These are phyloP conservation scores for Helicoverpa assulta DNA, from an alignment of 2,888 invertebrate genomes.

Conservation along the genomic window DNA sequence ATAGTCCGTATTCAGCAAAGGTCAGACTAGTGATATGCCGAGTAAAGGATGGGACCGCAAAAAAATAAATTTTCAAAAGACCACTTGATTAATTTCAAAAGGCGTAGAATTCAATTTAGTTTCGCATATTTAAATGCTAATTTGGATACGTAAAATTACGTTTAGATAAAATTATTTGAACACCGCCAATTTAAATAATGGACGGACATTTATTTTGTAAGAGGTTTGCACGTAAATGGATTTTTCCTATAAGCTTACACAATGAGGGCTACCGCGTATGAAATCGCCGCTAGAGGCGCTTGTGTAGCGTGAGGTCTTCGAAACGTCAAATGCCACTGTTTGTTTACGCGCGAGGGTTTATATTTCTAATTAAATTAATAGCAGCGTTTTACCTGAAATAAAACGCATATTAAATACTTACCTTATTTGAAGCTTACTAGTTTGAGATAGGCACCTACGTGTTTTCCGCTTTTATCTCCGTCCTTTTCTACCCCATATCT, in stretches of 20 bases:
- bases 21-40: constrained; percentile 1
- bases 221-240: background rate
- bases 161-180: constrained; percentile 34
- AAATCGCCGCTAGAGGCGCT: too few relatives aligned
- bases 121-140: constrained; percentile 31
- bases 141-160: constrained; percentile 17
- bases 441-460: too few relatives aligned
- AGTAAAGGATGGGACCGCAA: constrained; percentile 4
- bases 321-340: too few relatives aligned
- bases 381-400: too few relatives aligned
- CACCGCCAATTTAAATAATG: constrained; percentile 25
- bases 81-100: constrained; percentile 28
- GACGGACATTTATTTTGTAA: background rate
- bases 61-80: constrained; percentile 21
- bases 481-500: too few relatives aligned
- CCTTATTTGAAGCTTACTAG: too few relatives aligned
- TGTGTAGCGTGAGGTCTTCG: too few relatives aligned
- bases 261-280: too few relatives aligned
- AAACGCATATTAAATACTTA: too few relatives aligned
- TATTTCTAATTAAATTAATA: too few relatives aligned
- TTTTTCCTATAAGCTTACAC: background rate
- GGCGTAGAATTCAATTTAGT: constrained; percentile 28
- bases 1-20: constrained; percentile 13
- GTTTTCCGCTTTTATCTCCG: too few relatives aligned
- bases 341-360: too few relatives aligned